Percentiles rank a stretch among this genome's conserved stretches.
Conservation (phyloP, 2,888 invertebrate species). For the Eilema griseolum region DNA sequence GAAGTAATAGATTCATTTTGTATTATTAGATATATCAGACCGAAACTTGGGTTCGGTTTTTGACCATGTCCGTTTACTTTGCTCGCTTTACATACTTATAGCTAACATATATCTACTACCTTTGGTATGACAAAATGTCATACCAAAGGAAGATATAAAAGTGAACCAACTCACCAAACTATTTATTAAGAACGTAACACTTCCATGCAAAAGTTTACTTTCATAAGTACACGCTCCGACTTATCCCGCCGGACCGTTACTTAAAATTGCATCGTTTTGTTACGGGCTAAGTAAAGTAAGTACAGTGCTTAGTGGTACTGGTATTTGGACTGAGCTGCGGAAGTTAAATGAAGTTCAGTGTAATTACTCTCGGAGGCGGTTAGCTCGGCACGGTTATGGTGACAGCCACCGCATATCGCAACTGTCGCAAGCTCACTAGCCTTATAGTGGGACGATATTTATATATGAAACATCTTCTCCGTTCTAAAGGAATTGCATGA, state of each 20-base stretch:
- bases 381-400: conserved; percentile 76
- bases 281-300: conserved; percentile 79
- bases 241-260: conserved; percentile 73
- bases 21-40: too few species aligned
- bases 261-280: conserved; percentile 82
- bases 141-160: conserved; percentile 11
- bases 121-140: background rate
- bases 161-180: conserved; percentile 35
- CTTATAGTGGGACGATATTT: conserved; percentile 69
- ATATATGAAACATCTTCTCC: conserved; percentile 46
- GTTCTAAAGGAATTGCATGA: background rate
- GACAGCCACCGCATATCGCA: conserved; percentile 65
- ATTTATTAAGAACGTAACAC: conserved; percentile 43
- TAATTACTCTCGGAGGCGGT: conserved; percentile 83
- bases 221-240: conserved; percentile 63
- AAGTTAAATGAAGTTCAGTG: conserved; percentile 84
- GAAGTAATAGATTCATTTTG: too few species aligned
- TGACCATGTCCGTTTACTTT: background rate
- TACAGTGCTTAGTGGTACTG: conserved; percentile 79
- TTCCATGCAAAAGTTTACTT: conserved; percentile 50
- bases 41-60: background rate
- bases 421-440: conserved; percentile 44
- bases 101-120: background rate
- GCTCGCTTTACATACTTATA: background rate
- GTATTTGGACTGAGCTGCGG: conserved; percentile 81